Conservation (phyloP, 2,113 vertebrate genomes). For the human (Homo sapiens) region DNA sequence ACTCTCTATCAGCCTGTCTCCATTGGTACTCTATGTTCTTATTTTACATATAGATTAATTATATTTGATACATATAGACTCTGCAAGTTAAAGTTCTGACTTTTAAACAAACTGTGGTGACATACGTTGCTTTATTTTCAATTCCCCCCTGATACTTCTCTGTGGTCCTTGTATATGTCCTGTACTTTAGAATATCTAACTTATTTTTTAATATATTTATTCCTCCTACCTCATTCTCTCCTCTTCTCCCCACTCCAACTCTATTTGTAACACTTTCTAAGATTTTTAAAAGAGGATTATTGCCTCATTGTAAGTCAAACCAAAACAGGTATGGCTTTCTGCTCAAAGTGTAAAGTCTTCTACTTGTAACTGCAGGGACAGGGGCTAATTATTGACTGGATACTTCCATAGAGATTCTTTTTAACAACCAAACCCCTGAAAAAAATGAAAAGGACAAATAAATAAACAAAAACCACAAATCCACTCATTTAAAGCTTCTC, state of each 20-base stretch:
- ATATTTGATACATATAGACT: conserved; percentile 34
- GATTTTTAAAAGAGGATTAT: not conserved
- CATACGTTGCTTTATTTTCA: not conserved
- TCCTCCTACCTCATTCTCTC: not conserved
- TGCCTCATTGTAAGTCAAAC: not conserved
- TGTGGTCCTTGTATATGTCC: not conserved
- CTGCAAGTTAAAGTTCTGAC: not conserved
- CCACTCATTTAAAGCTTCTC: not conserved
- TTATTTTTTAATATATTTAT: not conserved
- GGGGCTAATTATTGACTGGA: not conserved
- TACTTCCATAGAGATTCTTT: not conserved
- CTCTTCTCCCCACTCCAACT: not conserved
- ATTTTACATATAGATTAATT: conserved; percentile 64
- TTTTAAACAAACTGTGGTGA: not conserved
- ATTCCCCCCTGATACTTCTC: not conserved
- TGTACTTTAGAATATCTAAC: not conserved
- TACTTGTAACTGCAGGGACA: not conserved
- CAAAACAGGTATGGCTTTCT: not conserved
- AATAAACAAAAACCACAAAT: not conserved
- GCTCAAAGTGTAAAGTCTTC: not conserved
- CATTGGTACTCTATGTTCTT: conserved; percentile 40
- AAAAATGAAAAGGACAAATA: not conserved
- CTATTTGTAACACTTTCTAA: not conserved
- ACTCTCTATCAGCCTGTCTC: conserved; percentile 17
- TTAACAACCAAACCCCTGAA: not conserved